A percentile compares a stretch with the other conserved stretches of the same genome.
These are phyloP conservation scores for Ctenodactylus gundi DNA, from an alignment of 2,113 vertebrate genomes.

Conservation along the genomic window DNA sequence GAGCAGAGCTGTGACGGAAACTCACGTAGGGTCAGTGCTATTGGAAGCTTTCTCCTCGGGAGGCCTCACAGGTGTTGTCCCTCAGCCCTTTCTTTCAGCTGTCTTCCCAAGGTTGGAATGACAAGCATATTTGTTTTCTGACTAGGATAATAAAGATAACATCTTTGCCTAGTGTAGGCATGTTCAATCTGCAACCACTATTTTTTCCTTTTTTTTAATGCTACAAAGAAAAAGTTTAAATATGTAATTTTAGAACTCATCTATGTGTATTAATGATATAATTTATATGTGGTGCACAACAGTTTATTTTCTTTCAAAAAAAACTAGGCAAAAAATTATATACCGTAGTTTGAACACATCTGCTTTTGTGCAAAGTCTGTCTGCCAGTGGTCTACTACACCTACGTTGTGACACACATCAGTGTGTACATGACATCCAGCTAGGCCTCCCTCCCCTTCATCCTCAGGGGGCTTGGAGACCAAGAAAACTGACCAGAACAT, in stretches of 20 bases:
- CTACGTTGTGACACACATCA: not conserved
- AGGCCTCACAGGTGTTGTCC: not conserved
- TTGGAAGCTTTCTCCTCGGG: not conserved
- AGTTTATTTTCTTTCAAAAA: too few relatives aligned
- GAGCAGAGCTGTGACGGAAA: not conserved
- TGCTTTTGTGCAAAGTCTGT: too few relatives aligned
- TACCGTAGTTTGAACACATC: too few relatives aligned
- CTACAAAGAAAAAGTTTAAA: too few relatives aligned
- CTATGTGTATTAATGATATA: too few relatives aligned
- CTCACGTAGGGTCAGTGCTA: not conserved
- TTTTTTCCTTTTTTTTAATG: too few relatives aligned
- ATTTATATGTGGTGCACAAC: too few relatives aligned
- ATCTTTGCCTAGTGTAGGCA: not conserved
- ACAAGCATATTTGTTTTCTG: not conserved
- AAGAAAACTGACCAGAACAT: not conserved
- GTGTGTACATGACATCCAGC: not conserved
- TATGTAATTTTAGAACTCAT: too few relatives aligned
- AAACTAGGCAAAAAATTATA: too few relatives aligned
- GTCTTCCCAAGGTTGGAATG: not conserved
- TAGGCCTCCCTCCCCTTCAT: not conserved
- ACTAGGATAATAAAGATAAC: not conserved
- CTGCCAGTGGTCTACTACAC: not conserved
- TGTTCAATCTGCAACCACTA: too few relatives aligned
- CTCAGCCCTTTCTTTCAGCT: not conserved
- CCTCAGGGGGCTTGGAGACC: not conserved